These are phyloP conservation scores for Zenarchopterus dispar DNA, from an alignment of 2,797 vertebrate species.

Conservation along the genomic window DNA sequence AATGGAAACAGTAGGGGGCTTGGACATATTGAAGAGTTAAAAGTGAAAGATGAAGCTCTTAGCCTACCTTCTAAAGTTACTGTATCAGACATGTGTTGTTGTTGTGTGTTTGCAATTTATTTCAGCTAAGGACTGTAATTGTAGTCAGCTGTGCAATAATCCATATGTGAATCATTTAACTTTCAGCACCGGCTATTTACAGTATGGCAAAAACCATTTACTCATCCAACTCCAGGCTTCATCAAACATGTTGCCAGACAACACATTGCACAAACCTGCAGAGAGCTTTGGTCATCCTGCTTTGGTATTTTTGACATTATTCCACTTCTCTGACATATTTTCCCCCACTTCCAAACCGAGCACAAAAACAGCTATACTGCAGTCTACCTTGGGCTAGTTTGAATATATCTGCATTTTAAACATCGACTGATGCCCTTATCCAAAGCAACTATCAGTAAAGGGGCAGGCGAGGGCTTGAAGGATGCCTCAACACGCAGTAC, in stretches of 20 bases:
- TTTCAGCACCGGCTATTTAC: constrained; percentile 65
- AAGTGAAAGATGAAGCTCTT: constrained; percentile 24
- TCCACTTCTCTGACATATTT: constrained; percentile 27
- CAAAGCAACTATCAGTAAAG: constrained; percentile 34
- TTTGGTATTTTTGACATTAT: constrained; percentile 12
- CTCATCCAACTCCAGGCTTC: constrained; percentile 51
- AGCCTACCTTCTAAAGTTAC: constrained; percentile 23
- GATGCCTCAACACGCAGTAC: constrained; percentile 13
- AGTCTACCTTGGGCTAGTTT: constrained; percentile 19
- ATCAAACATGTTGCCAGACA: constrained; percentile 39
- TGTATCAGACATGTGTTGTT: constrained; percentile 32
- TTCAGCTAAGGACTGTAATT: constrained; percentile 59
- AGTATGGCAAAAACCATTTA: constrained; percentile 29
- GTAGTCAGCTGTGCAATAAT: constrained; percentile 62
- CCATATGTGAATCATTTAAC: constrained; percentile 64
- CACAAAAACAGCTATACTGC: constrained; percentile 32
- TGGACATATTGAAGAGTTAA: constrained; percentile 30
- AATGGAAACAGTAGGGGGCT: constrained; percentile 13
- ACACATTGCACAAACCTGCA: constrained; percentile 23
- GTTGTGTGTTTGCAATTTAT: constrained; percentile 56
- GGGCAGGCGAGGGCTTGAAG: constrained; percentile 27
- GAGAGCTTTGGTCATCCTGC: constrained; percentile 39
- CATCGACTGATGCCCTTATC: constrained; percentile 48
- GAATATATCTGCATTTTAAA: constrained; percentile 62
- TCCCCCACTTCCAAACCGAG: constrained; percentile 40